phyloP scores from a whole-genome alignment of 2,113 vertebrate genomes.

The Sceloporus undulatus region DNA sequence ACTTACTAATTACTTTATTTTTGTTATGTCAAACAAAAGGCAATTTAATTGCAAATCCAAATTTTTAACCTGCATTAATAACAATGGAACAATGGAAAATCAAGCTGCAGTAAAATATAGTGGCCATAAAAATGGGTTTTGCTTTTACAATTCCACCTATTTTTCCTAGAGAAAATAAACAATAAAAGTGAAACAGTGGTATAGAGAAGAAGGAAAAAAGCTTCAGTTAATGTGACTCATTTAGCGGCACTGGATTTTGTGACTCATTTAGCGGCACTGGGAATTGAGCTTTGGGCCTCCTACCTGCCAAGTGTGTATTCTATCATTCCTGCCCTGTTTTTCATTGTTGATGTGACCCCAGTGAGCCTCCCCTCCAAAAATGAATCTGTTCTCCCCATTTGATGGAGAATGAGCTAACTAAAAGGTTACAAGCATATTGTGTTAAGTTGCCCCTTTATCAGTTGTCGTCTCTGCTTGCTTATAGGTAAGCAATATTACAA shows the following conservation, averaged over 20 bases:
- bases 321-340: not conserved
- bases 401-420: not conserved
- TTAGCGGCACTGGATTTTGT: too few relatives aligned
- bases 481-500: not conserved
- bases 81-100: not conserved
- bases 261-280: too few relatives aligned
- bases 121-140: not conserved
- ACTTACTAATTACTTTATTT: not conserved
- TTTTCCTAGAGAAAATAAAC: not conserved
- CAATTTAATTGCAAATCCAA: not conserved
- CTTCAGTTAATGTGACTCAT: not conserved
- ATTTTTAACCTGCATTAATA: not conserved
- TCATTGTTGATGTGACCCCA: too few relatives aligned
- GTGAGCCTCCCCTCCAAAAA: not conserved
- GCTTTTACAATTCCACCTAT: not conserved
- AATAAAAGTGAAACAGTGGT: not conserved
- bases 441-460: not conserved
- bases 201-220: not conserved
- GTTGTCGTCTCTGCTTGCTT: not conserved
- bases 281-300: too few relatives aligned
- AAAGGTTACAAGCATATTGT: not conserved
- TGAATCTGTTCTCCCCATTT: not conserved
- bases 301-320: too few relatives aligned
- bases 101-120: not conserved
- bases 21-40: not conserved